Percentiles rank a stretch among this genome's conserved stretches.
Conservation (phyloP, 2,888 invertebrate species). For the Conops quadrifasciatus region DNA sequence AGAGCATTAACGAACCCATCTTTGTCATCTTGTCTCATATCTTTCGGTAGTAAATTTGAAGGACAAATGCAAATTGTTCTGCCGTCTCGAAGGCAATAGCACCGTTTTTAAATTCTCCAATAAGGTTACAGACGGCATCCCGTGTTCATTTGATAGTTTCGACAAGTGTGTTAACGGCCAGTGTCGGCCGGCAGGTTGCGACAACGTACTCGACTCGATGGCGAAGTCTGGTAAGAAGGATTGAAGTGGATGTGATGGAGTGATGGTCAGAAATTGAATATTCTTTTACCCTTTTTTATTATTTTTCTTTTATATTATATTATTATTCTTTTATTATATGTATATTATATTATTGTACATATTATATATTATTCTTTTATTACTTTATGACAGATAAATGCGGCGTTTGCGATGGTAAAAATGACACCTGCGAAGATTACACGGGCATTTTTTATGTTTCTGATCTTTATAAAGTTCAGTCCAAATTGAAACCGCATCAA, state of each 20-base stretch:
- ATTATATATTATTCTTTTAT: constrained; percentile 14
- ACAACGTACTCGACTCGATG: constrained; percentile 80
- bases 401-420: constrained; percentile 87
- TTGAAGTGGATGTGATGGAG: not conserved
- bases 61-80: constrained; percentile 82
- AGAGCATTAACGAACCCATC: not conserved
- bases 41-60: constrained; percentile 47
- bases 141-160: constrained; percentile 80
- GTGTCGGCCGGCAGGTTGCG: constrained; percentile 85
- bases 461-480: constrained; percentile 55
- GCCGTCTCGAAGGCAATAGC: constrained; percentile 72
- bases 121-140: constrained; percentile 81
- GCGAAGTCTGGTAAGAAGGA: constrained; percentile 69
- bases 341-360: no score
- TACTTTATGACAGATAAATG: constrained; percentile 72
- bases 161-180: constrained; percentile 87
- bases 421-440: constrained; percentile 76
- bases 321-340: no score
- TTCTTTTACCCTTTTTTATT: no score
- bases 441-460: constrained; percentile 65
- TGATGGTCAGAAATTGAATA: not conserved
- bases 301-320: no score
- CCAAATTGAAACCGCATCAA: constrained; percentile 62
- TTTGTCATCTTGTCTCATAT: no score
- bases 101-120: constrained; percentile 76